These are phyloP conservation scores for Prunella himalayana DNA, from an alignment of 2,113 vertebrate genomes.

Conservation along the genomic window DNA sequence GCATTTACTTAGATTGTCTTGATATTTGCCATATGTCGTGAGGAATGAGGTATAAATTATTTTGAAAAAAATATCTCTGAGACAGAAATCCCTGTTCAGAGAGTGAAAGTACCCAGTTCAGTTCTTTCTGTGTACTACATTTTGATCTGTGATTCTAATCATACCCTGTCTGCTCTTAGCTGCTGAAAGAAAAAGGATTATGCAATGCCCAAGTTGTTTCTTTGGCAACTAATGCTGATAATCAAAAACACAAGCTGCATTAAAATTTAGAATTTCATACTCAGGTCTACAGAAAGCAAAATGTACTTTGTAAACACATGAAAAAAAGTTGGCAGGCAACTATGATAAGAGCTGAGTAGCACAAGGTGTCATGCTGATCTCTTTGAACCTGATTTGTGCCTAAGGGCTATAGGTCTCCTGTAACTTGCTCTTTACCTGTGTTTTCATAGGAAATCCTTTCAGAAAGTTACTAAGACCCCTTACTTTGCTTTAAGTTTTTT, in stretches of 20 bases:
- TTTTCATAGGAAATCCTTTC: neutral
- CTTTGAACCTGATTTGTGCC: neutral
- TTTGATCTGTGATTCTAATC: conserved; percentile 6
- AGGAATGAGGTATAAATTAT: neutral
- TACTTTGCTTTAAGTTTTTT: neutral
- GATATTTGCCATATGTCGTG: neutral
- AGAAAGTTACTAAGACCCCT: neutral
- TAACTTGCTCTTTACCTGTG: neutral
- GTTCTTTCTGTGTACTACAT: neutral
- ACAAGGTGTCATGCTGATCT: neutral
- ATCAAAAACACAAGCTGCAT: neutral
- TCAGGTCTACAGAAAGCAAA: neutral
- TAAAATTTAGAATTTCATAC: neutral
- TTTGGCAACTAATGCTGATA: neutral
- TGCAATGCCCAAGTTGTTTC: neutral
- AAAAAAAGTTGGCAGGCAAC: neutral
- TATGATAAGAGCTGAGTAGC: neutral
- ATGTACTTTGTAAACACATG: neutral
- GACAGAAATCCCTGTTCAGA: neutral
- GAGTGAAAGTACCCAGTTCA: neutral
- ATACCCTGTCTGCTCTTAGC: neutral
- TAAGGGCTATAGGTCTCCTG: neutral
- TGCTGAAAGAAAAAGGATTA: neutral
- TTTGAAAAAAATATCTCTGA: neutral
- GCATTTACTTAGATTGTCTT: neutral